Percentiles rank a stretch among this genome's conserved stretches.
Evolutionary conservation across 2,888 invertebrate species (phyloP).

Genomic region (Diarsia mendica): DNA sequence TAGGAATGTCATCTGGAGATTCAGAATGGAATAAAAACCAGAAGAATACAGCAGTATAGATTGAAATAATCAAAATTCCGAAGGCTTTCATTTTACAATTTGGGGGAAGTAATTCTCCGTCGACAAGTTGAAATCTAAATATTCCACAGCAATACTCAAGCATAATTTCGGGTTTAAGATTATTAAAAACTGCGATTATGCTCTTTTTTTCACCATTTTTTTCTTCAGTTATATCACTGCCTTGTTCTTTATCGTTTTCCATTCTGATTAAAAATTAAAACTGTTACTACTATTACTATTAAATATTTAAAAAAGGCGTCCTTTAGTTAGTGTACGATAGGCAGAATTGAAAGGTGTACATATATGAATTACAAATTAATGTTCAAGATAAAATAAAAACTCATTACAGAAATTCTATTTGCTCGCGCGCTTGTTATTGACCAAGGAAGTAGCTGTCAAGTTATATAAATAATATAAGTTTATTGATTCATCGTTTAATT

Average conservation of each 20-base stretch:
- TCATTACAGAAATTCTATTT: not conserved
- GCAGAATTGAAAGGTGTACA: not conserved
- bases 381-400: not conserved
- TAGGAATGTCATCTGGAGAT: not conserved
- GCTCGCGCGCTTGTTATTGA: not conserved
- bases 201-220: slow-evolving; percentile 3
- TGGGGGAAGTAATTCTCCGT: slow-evolving; percentile 19
- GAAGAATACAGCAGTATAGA: slow-evolving; percentile 12
- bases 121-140: slow-evolving; percentile 14
- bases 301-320: not conserved
- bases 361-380: not conserved
- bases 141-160: slow-evolving; percentile 34
- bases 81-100: slow-evolving; percentile 30
- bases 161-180: slow-evolving; percentile 17
- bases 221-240: slow-evolving; percentile 3
- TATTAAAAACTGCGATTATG: slow-evolving; percentile 18
- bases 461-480: not conserved
- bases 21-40: slow-evolving; percentile 43
- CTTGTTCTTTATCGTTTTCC: slow-evolving; percentile 20
- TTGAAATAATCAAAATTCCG: slow-evolving; percentile 16
- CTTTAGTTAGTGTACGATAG: not conserved
- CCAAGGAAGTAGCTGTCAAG: not conserved
- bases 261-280: slow-evolving; percentile 14
- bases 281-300: not conserved
- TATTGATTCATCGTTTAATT: slow-evolving; percentile 2